These are phyloP conservation scores for Plecotus auritus DNA, from an alignment of 2,113 vertebrate genomes.

Conservation along the genomic window DNA sequence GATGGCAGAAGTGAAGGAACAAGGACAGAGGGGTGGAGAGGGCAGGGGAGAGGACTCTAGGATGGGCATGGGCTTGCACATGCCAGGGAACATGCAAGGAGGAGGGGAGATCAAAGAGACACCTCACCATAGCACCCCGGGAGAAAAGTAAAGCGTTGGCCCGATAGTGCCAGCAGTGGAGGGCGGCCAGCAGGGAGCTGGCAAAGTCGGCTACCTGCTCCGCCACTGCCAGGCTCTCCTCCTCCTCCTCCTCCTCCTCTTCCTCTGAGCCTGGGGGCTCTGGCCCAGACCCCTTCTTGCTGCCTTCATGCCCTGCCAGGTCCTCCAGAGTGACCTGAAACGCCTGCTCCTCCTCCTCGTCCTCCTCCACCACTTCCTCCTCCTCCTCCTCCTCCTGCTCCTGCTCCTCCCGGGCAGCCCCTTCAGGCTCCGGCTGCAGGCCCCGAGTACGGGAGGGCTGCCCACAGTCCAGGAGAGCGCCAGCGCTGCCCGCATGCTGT, in stretches of 20 bases:
- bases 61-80: constrained; percentile 56
- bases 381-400: constrained; percentile 67
- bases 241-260: constrained; percentile 82
- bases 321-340: constrained; percentile 80
- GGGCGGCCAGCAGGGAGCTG: constrained; percentile 90
- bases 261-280: constrained; percentile 83
- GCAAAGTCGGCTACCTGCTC: constrained; percentile 96
- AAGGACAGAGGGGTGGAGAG: background rate
- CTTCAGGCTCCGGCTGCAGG: constrained; percentile 77
- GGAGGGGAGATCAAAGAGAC: constrained; percentile 77
- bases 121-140: constrained; percentile 92
- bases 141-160: constrained; percentile 94
- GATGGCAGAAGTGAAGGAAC: background rate
- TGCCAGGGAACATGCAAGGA: constrained; percentile 65
- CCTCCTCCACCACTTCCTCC: background rate
- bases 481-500: constrained; percentile 91
- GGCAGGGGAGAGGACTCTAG: background rate
- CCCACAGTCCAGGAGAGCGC: constrained; percentile 84
- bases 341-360: constrained; percentile 72
- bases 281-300: constrained; percentile 69
- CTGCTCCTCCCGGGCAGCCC: constrained; percentile 70
- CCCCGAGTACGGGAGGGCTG: constrained; percentile 76
- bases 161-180: constrained; percentile 94
- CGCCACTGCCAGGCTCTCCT: constrained; percentile 87
- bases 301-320: constrained; percentile 71